A percentile compares a stretch with the other conserved stretches of the same genome.
phyloP scores from a whole-genome alignment of 1,140 invertebrate genomes.

The Stegodyphus dumicola region DNA sequence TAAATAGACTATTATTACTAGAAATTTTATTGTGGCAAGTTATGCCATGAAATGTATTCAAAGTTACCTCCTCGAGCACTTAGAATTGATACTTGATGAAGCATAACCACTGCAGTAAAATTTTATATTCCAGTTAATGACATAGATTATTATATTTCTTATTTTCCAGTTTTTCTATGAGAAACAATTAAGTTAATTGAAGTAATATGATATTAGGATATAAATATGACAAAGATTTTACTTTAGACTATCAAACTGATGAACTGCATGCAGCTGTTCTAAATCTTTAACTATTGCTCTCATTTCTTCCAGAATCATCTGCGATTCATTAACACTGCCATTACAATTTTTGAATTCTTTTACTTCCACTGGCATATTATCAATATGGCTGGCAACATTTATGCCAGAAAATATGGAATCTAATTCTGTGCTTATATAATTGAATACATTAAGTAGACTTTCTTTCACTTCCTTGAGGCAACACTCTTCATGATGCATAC shows the following conservation, averaged over 20 bases:
- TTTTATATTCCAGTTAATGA: no score
- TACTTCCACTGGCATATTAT: background rate
- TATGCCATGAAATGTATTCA: no score
- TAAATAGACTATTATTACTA: no score
- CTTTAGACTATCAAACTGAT: slow-evolving; percentile 5
- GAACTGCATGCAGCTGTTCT: background rate
- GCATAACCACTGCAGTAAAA: no score
- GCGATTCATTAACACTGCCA: background rate
- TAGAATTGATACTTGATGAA: no score
- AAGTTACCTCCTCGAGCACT: no score
- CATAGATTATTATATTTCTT: no score
- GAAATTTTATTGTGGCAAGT: no score
- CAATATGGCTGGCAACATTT: background rate
- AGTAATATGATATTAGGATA: no score
- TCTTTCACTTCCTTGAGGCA: slow-evolving; percentile 29
- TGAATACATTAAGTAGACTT: slow-evolving; percentile 13
- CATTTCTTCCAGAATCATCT: slow-evolving; percentile 30
- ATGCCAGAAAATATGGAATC: slow-evolving; percentile 34
- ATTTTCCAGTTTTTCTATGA: no score
- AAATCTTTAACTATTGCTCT: slow-evolving; percentile 27
- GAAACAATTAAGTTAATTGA: no score
- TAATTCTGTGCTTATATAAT: slow-evolving; percentile 14
- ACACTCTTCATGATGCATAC: slow-evolving; percentile 21
- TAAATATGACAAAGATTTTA: background rate
- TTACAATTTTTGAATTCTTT: background rate